These are phyloP conservation scores for Lordiphosa mommai DNA, from an alignment of 1,140 invertebrate species.

Conservation along the genomic window DNA sequence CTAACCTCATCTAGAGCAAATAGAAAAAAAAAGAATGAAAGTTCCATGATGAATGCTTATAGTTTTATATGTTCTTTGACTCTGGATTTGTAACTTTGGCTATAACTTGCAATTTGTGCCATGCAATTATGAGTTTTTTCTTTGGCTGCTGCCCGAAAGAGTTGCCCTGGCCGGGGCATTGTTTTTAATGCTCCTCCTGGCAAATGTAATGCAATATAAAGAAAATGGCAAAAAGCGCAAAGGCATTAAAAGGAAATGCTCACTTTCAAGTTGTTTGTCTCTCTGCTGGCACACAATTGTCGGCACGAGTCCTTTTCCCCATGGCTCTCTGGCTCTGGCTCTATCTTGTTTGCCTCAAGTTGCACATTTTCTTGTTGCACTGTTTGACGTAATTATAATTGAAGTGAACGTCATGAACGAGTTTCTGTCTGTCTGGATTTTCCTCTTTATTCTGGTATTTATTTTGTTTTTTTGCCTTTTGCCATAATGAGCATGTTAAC, in stretches of 20 bases:
- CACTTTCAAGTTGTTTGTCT: constrained; percentile 60
- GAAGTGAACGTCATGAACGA: constrained; percentile 76
- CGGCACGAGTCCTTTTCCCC: constrained; percentile 34
- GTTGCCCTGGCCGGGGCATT: constrained; percentile 41
- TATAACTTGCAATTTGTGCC: constrained; percentile 72
- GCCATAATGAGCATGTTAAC: constrained; percentile 77
- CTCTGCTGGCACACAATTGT: constrained; percentile 42
- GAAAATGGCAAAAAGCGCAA: constrained; percentile 52
- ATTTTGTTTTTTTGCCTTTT: constrained; percentile 37
- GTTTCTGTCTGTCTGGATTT: constrained; percentile 46
- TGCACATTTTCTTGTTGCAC: constrained; percentile 76
- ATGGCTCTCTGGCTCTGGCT: too few relatives aligned
- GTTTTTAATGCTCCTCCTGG: constrained; percentile 42
- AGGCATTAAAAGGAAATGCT: constrained; percentile 75
- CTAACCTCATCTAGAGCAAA: constrained; percentile 4
- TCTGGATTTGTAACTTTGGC: constrained; percentile 43
- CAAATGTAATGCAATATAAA: constrained; percentile 76
- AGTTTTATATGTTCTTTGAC: constrained; percentile 34
- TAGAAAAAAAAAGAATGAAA: background rate
- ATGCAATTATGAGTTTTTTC: constrained; percentile 70
- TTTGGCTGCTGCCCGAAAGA: constrained; percentile 13
- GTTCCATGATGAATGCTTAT: constrained; percentile 62
- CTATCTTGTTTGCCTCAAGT: constrained; percentile 73
- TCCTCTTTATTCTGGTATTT: background rate
- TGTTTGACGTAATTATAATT: constrained; percentile 79